Percentiles rank a stretch among this genome's conserved stretches.
Evolutionary conservation across 2,113 vertebrate genomes (phyloP).

Genomic region (Corydoras maculifer): DNA sequence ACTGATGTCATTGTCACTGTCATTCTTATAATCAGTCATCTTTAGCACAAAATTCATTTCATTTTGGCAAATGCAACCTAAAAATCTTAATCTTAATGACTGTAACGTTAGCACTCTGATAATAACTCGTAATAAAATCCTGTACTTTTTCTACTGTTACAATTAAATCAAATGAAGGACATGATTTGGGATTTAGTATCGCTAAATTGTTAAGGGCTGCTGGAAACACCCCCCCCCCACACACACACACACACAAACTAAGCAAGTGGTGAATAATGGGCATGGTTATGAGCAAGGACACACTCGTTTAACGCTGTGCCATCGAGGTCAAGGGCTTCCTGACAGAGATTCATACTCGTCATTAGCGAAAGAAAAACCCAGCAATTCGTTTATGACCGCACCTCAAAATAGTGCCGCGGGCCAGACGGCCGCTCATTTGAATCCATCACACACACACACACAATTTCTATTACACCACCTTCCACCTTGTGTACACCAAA

Average conservation of each 20-base stretch:
- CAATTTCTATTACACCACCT: neutral
- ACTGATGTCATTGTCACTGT: no score
- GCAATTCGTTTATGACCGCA: constrained; percentile 40
- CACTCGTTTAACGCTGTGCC: constrained; percentile 48
- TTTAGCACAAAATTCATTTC: no score
- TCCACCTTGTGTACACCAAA: no score
- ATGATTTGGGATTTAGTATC: neutral
- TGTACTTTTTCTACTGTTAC: no score
- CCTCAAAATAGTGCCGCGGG: constrained; percentile 33
- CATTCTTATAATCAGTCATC: no score
- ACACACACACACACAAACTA: neutral
- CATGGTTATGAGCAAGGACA: constrained; percentile 56
- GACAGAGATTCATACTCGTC: constrained; percentile 45
- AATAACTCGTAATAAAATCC: no score
- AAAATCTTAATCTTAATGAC: no score
- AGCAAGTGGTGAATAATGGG: constrained; percentile 56
- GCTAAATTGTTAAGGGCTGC: neutral
- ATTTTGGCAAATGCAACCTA: no score
- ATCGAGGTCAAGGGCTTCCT: constrained; percentile 39
- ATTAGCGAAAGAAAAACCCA: constrained; percentile 37
- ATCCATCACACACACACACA: constrained; percentile 8
- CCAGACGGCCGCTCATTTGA: constrained; percentile 25
- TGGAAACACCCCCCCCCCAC: neutral
- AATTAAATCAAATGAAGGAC: neutral
- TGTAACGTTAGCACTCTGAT: no score